Evolutionary conservation across 2,797 vertebrate genomes (phyloP), one percentile per base, ranked within the genome.

Genomic region (Sebastes flavidus): DNA sequence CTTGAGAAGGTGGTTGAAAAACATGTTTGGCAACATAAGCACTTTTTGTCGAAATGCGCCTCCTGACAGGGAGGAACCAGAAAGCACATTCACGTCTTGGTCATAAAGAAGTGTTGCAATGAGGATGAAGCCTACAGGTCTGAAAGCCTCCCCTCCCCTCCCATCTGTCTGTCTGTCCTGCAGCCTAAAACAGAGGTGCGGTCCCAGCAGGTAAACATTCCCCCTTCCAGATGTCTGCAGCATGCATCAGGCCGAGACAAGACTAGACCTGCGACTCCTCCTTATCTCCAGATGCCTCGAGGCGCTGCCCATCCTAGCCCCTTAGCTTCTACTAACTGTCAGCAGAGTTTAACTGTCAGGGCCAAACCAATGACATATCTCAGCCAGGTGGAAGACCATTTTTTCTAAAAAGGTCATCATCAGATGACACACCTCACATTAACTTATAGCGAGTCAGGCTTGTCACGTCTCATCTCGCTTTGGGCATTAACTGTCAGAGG

Each of bases 141-240:
- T 75, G 49, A 72, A 29, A 59, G 42, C 55, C 36, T 74, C 49
- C 71, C 67, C 71, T 46, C 55, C 71, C 69, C 75, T 42, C 58
- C 54, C 24, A 29, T 77, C 77, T 74, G 46, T 76, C 77, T 74
- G 84, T 88, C 77, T 74, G 84, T 88, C 91, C 89, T 83, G 77
- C 87, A 89, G 89, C 88, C 85, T 88, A 72, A 91, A 87, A 92
- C 82, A 79, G 83, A 91, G 91, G 92, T 80, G 88, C 27, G 77
- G 92, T 90, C 85, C 46, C 18, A 1, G 20, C 92, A 90, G 85
- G 91, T 95, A 95, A 96, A 95, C 93, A 95, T 91, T 94, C 93
- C 78, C 34, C 71, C 88, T 95, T 95, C 94, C 96, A 97, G 96
- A 96, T 97, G 96, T 96, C 95, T 96, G 89, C 89, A 92, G 88